These are phyloP conservation scores for Aromia moschata DNA, from an alignment of 2,888 invertebrate genomes.

Conservation along the genomic window DNA sequence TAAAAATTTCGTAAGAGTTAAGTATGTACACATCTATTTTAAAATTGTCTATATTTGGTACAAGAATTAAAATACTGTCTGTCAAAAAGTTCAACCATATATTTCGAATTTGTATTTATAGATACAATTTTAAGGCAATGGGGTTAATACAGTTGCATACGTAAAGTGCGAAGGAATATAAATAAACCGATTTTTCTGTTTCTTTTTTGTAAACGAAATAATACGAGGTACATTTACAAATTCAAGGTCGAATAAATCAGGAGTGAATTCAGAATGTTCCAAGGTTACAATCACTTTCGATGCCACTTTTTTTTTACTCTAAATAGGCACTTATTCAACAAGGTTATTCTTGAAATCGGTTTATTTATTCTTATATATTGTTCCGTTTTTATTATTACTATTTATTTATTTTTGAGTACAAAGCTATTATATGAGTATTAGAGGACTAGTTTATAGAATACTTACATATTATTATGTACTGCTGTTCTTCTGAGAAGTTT, in stretches of 20 bases:
- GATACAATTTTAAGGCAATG: conserved; percentile 35
- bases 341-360: conserved; percentile 22
- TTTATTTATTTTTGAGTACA: conserved; percentile 25
- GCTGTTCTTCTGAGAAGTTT: conserved; percentile 17
- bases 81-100: conserved; percentile 35
- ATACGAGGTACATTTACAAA: conserved; percentile 7
- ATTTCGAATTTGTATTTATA: conserved; percentile 28
- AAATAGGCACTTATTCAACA: conserved; percentile 20
- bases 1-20: conserved; percentile 30
- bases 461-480: conserved; percentile 32
- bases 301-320: conserved; percentile 7
- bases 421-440: conserved; percentile 40
- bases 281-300: conserved; percentile 5
- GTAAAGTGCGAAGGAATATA: conserved; percentile 34
- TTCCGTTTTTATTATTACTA: conserved; percentile 18
- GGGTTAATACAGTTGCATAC: conserved; percentile 39
- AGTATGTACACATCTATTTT: conserved; percentile 36
- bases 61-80: conserved; percentile 32
- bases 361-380: conserved; percentile 24
- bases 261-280: neutral
- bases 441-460: conserved; percentile 36
- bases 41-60: conserved; percentile 32
- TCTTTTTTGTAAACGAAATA: conserved; percentile 8
- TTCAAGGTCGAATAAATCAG: neutral
- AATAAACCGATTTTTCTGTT: conserved; percentile 29